Conservation (phyloP, 2,113 vertebrate genomes). For the Rhea pennata region DNA sequence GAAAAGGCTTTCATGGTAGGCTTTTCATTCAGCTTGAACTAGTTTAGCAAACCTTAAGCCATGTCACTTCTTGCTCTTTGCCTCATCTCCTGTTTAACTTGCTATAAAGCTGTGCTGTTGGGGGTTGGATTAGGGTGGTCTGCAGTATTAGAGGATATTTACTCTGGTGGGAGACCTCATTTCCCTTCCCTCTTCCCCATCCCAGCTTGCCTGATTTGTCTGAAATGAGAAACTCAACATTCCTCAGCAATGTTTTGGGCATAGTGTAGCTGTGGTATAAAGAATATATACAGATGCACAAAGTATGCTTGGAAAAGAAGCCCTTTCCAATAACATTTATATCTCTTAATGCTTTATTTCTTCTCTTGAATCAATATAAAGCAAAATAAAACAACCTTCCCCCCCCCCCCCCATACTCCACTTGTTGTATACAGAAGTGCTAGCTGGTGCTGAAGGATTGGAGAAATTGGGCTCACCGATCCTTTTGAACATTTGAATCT, state of each 20-base stretch:
- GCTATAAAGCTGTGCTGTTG: not conserved
- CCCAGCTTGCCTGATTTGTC: not conserved
- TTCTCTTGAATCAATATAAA: not conserved
- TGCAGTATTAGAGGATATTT: not conserved
- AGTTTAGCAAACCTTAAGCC: not conserved
- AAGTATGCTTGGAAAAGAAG: not conserved
- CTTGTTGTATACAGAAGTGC: not conserved
- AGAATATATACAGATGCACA: not conserved
- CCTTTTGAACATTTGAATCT: not conserved
- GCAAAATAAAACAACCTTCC: not conserved
- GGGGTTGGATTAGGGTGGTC: rapidly evolving
- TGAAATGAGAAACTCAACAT: not conserved
- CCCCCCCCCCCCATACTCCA: not conserved
- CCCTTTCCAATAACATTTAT: not conserved
- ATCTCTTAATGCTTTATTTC: not conserved
- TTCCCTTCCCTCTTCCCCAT: not conserved
- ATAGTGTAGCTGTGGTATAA: not conserved
- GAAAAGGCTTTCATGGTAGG: not conserved
- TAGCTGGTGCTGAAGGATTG: not conserved
- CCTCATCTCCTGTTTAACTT: not conserved
- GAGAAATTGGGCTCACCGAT: not conserved
- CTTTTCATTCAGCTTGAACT: not conserved
- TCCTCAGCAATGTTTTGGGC: not conserved
- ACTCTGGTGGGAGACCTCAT: not conserved
- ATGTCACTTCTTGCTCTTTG: not conserved